Evolutionary conservation across 2,888 invertebrate species (phyloP), one percentile per base, ranked within the genome.

Genomic region (Sepioteuthis lessoniana): DNA sequence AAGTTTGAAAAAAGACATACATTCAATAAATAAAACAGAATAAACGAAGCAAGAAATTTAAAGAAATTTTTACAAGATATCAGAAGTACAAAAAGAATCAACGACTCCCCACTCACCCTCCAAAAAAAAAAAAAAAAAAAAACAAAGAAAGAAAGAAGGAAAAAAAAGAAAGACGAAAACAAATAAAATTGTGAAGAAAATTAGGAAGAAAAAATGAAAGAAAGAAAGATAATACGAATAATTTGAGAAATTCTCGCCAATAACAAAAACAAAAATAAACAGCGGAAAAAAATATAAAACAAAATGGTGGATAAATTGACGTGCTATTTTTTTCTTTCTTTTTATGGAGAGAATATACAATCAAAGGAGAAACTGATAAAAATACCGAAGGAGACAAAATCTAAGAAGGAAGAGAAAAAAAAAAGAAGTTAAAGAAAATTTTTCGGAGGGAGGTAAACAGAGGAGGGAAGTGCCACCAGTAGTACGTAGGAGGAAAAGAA

Each of bases 351-450:
- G 76, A 76, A 76, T 76, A 8, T 76, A 76, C 76, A n/a, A 60
- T n/a, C 76, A 76, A 76, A 35, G n/a, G n/a, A 76, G 76, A 35
- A 35, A 76, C n/a, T 35, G 76, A 76, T 76, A 76, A 76, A n/a
- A 76, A 76, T 76, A 76, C 76, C n/a, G 76, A n/a, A 76, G n/a
- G 76, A 76, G 76, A 76, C 76, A 76, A 76, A 76, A 76, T n/a
- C n/a, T n/a, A 35, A 16, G 76, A 16, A 35, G 10, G n/a, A n/a
- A n/a, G n/a, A n/a, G n/a, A 76, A n/a, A n/a, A n/a, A n/a, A 76
- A 31, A 76, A 76, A n/a, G n/a, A 76, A n/a, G n/a, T 0, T 35
- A 35, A 76, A 76, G n/a, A n/a, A 76, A 76, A 76, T n/a, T 76
- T 16, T n/a, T 76, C 76, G 76, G 76, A 76, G 76, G 76, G 76